These are phyloP conservation scores for Gonocerus acuteangulatus DNA, from an alignment of 2,888 invertebrate species.

Conservation along the genomic window DNA sequence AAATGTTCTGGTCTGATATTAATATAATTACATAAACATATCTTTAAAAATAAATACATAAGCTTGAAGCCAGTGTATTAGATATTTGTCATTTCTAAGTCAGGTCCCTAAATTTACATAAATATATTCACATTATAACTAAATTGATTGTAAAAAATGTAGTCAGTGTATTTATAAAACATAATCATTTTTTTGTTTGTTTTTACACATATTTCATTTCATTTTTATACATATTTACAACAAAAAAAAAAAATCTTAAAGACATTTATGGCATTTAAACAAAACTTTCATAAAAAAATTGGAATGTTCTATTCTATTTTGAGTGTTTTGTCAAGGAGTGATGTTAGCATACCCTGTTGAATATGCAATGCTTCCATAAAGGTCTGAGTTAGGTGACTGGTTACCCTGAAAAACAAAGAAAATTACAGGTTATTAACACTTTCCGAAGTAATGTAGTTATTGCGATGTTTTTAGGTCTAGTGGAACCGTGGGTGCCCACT, in stretches of 20 bases:
- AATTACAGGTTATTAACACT: neutral
- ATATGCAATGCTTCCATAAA: constrained; percentile 47
- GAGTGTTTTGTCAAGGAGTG: constrained; percentile 37
- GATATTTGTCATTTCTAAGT: constrained; percentile 14
- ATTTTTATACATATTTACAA: constrained; percentile 20
- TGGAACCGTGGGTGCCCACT: too few relatives aligned
- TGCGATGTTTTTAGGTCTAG: too few relatives aligned
- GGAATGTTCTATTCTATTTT: constrained; percentile 10
- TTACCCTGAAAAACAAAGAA: constrained; percentile 40
- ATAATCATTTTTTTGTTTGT: neutral
- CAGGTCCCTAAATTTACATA: constrained; percentile 27
- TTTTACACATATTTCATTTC: neutral
- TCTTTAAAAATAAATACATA: constrained; percentile 22
- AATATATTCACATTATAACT: constrained; percentile 7
- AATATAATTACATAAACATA: constrained; percentile 10
- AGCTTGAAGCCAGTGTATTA: constrained; percentile 20
- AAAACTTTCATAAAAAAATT: constrained; percentile 17
- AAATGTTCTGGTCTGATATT: neutral
- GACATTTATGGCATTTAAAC: constrained; percentile 24
- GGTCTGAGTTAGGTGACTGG: constrained; percentile 42
- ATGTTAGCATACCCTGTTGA: constrained; percentile 49
- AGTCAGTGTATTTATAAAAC: neutral
- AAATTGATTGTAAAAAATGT: neutral
- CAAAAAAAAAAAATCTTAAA: neutral
- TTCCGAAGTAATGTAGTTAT: neutral